A percentile compares a stretch with the other conserved stretches of the same genome.
phyloP scores from a whole-genome alignment of 2,797 vertebrate species.

The Coracias cyanogaster region DNA sequence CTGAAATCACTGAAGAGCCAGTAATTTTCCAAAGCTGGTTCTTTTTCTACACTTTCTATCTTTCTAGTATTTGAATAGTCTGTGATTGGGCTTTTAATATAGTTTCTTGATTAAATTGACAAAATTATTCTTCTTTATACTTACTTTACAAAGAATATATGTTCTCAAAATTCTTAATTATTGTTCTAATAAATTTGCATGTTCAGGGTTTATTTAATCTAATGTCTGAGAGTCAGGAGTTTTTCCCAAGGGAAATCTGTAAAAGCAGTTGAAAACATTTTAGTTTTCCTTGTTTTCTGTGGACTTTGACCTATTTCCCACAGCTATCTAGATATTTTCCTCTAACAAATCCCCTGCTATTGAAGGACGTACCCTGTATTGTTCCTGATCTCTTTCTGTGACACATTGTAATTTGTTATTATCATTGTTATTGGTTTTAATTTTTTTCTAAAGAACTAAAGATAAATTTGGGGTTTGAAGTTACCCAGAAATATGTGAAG shows the following conservation, averaged over 20 bases:
- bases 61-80: background rate
- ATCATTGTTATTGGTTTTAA: background rate
- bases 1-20: background rate
- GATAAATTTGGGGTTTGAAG: background rate
- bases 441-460: background rate
- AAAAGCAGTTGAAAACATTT: background rate
- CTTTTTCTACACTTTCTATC: background rate
- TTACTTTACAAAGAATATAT: background rate
- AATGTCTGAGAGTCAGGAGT: background rate
- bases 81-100: background rate
- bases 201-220: conserved; percentile 10
- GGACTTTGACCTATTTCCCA: background rate
- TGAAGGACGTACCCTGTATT: background rate
- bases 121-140: background rate
- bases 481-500: background rate
- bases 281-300: background rate
- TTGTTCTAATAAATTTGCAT: background rate
- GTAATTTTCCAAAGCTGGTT: background rate
- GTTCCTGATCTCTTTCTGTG: background rate
- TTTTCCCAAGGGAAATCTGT: background rate
- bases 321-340: background rate
- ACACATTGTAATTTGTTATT: background rate
- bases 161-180: background rate
- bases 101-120: background rate
- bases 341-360: background rate